These are phyloP conservation scores for Drosophila erecta DNA, from an alignment of 1,140 invertebrate species.

Conservation along the genomic window DNA sequence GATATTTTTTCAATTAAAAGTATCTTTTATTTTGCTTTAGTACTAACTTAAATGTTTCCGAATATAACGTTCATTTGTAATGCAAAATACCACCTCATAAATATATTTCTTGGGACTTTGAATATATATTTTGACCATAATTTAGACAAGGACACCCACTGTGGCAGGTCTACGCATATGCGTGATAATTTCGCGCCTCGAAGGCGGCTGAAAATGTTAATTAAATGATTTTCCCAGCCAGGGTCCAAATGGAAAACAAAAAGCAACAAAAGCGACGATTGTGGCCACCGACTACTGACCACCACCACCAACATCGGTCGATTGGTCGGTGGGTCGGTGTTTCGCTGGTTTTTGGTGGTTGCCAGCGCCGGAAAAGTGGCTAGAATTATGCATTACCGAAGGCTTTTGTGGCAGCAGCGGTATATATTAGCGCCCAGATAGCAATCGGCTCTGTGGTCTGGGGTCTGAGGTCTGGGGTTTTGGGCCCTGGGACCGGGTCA, in stretches of 20 bases:
- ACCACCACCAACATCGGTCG: background rate
- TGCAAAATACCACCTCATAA: too few species aligned
- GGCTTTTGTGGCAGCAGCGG: constrained; percentile 58
- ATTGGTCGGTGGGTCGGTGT: constrained; percentile 4
- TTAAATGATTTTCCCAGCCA: constrained; percentile 80
- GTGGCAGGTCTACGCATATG: constrained; percentile 62
- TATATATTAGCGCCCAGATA: constrained; percentile 65
- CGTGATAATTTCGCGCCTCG: constrained; percentile 81
- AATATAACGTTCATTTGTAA: too few species aligned
- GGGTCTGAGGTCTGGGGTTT: background rate
- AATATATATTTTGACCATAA: background rate
- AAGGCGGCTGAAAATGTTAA: constrained; percentile 76
- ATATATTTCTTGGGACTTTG: background rate
- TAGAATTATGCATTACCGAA: constrained; percentile 76
- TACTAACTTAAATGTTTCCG: too few species aligned
- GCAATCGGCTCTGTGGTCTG: constrained; percentile 41
- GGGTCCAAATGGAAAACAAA: constrained; percentile 45
- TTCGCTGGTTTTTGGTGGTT: constrained; percentile 36
- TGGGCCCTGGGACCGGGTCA: constrained; percentile 42
- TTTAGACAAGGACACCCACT: constrained; percentile 1
- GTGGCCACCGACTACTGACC: constrained; percentile 51
- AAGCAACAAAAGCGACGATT: constrained; percentile 52
- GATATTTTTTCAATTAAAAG: too few species aligned
- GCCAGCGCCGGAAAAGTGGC: constrained; percentile 73
- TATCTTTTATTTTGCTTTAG: background rate